Base-by-base conservation (phyloP, 35 echinoderm and acorn worm genomes). In the Ophiothrix spiculata region DNA sequence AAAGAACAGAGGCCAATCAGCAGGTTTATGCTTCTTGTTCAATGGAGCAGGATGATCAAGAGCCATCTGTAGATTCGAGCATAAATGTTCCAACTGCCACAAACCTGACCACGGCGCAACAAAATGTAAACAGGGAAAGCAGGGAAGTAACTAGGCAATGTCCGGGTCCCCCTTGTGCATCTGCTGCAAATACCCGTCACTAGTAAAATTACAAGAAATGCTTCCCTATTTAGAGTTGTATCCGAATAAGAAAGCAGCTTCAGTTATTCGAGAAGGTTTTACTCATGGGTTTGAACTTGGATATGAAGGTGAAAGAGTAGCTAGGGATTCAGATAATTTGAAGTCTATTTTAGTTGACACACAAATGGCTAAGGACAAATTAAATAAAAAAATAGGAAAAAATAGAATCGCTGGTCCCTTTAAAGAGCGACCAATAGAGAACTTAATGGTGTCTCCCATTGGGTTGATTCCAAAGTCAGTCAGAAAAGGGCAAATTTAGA, bases 341-440 rank as follows among this genome's bases (percentile, higher is more conserved):
- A 45, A 40, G 33, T 82, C 80, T 15, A 41, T 38, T 23, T n/a
- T n/a, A n/a, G 38, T 45, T 0, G 31, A 29, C n/a, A 19, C 33
- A 45, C n/a, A 40, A 32, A 46, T 82, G 10, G 23, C 54, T 25
- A 12, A 31, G 1, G 3, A 46, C 6, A 74, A 85, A 28, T 8
- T 85, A n/a, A 4, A 76, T 23, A 15, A 37, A 0, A 39, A 81
- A 39, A 41, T 81, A 39, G 0, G 41, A 39, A 21, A 39, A 0
- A 2, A 39, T 41, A 37, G 83, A 31, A 75, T 85, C 10, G 63
- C 16, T 12, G 83, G 83, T 32, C 83, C 83, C 0, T 85, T 85
- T 39, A 25, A 0, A 34, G 13, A 29, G 2, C 33, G 14, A 16
- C 82, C 56, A 17, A 64, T 84, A 36, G 46, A 0, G 0, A 37